These are phyloP conservation scores for Calyptommatus sinebrachiatus DNA, from an alignment of 2,113 vertebrate genomes.

Conservation along the genomic window DNA sequence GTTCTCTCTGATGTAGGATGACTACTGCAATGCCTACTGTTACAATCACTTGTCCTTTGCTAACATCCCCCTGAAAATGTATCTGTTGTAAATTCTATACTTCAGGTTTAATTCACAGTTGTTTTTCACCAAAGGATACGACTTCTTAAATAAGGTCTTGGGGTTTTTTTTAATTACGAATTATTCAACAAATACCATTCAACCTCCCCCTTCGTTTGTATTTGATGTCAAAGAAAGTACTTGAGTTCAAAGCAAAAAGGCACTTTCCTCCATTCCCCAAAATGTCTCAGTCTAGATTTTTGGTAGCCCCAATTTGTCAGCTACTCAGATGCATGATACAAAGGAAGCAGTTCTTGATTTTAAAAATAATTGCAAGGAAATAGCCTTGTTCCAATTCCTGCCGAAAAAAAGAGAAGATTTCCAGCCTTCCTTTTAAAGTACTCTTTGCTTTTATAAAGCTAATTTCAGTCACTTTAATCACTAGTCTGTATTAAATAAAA, in stretches of 20 bases:
- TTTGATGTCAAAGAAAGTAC: conserved; percentile 7
- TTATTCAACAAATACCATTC: background rate
- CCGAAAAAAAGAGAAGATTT: conserved; percentile 27
- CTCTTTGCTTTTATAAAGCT: conserved; percentile 37
- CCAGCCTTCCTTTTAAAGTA: conserved; percentile 7
- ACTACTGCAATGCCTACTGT: background rate
- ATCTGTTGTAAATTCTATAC: background rate
- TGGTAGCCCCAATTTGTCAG: background rate
- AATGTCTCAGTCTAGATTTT: background rate
- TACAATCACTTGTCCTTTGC: too few relatives aligned
- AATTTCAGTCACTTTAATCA: conserved; percentile 26
- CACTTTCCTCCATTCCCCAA: conserved; percentile 12
- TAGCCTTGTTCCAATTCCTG: conserved; percentile 54
- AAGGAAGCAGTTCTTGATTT: conserved; percentile 15
- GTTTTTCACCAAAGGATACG: background rate
- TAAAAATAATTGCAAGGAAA: conserved; percentile 54
- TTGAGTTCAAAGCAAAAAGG: background rate
- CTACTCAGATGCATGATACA: conserved; percentile 39
- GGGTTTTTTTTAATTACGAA: background rate
- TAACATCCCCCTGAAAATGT: background rate
- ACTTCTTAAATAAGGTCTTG: background rate
- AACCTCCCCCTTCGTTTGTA: background rate
- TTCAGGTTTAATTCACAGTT: conserved; percentile 2
- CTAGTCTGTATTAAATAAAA: conserved; percentile 15
- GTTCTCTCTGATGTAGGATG: background rate